phyloP scores from a whole-genome alignment of 2,888 invertebrate species.

The Drosophila colorata region DNA sequence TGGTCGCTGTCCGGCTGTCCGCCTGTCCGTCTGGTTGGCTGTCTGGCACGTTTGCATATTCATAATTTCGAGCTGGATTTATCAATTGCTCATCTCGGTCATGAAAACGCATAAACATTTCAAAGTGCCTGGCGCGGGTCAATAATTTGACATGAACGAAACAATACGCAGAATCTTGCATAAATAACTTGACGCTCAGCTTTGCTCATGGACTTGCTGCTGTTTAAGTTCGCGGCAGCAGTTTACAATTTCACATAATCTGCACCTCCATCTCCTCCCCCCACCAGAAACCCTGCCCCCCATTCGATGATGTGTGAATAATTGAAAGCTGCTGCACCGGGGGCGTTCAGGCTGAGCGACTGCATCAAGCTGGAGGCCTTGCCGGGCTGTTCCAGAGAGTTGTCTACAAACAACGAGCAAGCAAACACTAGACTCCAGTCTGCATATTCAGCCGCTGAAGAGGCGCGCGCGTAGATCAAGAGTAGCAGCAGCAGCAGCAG shows the following conservation, averaged over 20 bases:
- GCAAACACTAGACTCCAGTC: conserved; percentile 67
- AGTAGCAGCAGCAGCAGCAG: conserved; percentile 24
- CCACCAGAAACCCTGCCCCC: not conserved
- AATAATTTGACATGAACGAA: conserved; percentile 84
- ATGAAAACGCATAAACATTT: conserved; percentile 85
- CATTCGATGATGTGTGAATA: conserved; percentile 68
- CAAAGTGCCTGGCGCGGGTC: conserved; percentile 79
- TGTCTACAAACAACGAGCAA: conserved; percentile 74
- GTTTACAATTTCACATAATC: conserved; percentile 21
- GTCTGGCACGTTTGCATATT: conserved; percentile 67
- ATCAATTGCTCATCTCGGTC: conserved; percentile 84
- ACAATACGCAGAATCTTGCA: conserved; percentile 67
- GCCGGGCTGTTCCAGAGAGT: conserved; percentile 40
- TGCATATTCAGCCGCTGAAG: conserved; percentile 35
- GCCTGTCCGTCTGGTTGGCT: conserved; percentile 2
- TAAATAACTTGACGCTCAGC: conserved; percentile 16
- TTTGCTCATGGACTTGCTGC: not conserved
- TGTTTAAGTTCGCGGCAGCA: conserved; percentile 11
- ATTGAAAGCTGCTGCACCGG: conserved; percentile 56
- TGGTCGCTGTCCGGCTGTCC: not conserved
- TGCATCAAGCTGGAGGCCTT: conserved; percentile 20
- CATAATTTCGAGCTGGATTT: conserved; percentile 75
- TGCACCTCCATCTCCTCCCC: not conserved
- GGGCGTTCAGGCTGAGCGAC: conserved; percentile 18
- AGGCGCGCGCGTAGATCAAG: conserved; percentile 51